Evolutionary conservation across 2,888 invertebrate genomes (phyloP).

Genomic region (Cenopis cana): DNA sequence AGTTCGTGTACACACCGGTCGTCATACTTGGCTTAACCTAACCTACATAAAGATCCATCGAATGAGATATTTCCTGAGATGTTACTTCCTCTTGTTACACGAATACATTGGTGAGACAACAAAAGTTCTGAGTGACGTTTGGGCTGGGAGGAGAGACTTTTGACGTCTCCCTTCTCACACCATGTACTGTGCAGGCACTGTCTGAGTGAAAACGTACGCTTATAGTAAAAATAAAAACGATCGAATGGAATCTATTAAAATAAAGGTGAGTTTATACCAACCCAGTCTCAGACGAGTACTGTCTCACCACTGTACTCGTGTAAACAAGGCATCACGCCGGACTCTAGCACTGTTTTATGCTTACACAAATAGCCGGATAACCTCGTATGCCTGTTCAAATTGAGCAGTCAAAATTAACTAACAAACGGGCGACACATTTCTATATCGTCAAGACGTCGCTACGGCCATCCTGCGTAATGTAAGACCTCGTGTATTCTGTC

Average conservation of each 20-base stretch:
- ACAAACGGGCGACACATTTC: neutral
- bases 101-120: neutral
- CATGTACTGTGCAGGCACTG: too few relatives aligned
- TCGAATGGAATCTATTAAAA: too few relatives aligned
- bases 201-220: too few relatives aligned
- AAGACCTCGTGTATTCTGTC: neutral
- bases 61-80: slow-evolving; percentile 33
- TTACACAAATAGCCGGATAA: slow-evolving; percentile 3
- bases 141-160: too few relatives aligned
- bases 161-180: too few relatives aligned
- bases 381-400: neutral
- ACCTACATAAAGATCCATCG: slow-evolving; percentile 30
- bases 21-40: slow-evolving; percentile 38
- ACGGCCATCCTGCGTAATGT: too few relatives aligned
- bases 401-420: slow-evolving; percentile 7
- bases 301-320: slow-evolving; percentile 1
- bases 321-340: neutral
- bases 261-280: neutral
- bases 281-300: neutral
- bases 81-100: neutral
- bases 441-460: too few relatives aligned
- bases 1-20: slow-evolving; percentile 70
- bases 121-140: neutral
- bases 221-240: too few relatives aligned
- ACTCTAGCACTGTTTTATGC: slow-evolving; percentile 22